Conservation (phyloP, 2,888 invertebrate species). For the Ectobius pallidus region DNA sequence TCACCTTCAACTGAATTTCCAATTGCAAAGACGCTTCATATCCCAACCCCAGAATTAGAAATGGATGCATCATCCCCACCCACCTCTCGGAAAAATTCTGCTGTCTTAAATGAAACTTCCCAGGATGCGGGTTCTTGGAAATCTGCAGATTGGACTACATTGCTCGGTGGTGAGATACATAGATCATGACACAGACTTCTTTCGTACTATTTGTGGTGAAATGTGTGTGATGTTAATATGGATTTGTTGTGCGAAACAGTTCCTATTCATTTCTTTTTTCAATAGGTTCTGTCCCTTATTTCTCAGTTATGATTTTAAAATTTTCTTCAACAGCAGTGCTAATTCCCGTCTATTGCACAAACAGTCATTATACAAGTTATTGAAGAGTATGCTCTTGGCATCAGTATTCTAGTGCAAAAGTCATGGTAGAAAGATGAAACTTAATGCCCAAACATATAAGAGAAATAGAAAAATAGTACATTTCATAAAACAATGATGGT, state of each 20-base stretch:
- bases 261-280: background rate
- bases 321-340: background rate
- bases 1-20: background rate
- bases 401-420: no score
- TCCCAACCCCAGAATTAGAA: background rate
- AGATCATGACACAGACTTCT: conserved; percentile 12
- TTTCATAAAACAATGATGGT: no score
- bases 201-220: background rate
- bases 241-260: background rate
- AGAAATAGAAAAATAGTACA: no score
- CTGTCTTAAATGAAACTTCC: background rate
- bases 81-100: background rate
- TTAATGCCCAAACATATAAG: no score
- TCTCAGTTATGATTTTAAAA: background rate
- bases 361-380: no score
- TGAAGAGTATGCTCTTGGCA: no score
- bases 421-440: no score
- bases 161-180: conserved; percentile 16
- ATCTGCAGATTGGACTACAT: conserved; percentile 37
- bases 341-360: no score
- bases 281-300: no score
- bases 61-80: conserved; percentile 17
- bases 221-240: background rate
- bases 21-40: background rate
- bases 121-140: conserved; percentile 28